Conservation (phyloP, 2,113 vertebrate genomes). For the Dasyornis broadbenti region DNA sequence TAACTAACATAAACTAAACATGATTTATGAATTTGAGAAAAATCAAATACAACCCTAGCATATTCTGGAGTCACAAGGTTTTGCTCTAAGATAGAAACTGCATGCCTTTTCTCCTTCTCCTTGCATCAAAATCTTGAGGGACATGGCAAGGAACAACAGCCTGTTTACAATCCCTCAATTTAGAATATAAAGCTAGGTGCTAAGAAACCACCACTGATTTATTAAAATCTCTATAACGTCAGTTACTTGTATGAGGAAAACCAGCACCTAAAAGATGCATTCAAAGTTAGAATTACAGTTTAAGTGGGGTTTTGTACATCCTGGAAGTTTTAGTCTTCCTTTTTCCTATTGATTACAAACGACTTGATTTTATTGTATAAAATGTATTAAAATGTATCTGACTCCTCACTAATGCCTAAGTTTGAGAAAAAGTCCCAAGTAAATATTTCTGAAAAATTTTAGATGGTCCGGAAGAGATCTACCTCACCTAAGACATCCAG, state of each 20-base stretch:
- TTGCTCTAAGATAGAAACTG: neutral
- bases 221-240: neutral
- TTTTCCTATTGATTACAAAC: neutral
- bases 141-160: neutral
- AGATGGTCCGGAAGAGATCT: neutral
- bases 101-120: neutral
- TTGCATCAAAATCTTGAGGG: neutral
- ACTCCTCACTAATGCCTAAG: neutral
- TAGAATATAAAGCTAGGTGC: neutral
- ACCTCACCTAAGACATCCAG: neutral
- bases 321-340: neutral
- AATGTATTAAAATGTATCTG: neutral
- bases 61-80: neutral
- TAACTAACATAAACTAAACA: neutral
- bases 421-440: neutral
- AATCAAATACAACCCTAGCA: neutral
- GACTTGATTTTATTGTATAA: neutral
- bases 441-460: neutral
- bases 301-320: neutral
- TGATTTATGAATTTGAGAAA: neutral
- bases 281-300: neutral
- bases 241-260: neutral
- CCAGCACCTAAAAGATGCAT: neutral
- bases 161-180: neutral
- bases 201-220: neutral